Percentiles rank a stretch among this genome's conserved stretches.
Conservation (phyloP, 2,113 vertebrate species). For the Melanerpes aurifrons region DNA sequence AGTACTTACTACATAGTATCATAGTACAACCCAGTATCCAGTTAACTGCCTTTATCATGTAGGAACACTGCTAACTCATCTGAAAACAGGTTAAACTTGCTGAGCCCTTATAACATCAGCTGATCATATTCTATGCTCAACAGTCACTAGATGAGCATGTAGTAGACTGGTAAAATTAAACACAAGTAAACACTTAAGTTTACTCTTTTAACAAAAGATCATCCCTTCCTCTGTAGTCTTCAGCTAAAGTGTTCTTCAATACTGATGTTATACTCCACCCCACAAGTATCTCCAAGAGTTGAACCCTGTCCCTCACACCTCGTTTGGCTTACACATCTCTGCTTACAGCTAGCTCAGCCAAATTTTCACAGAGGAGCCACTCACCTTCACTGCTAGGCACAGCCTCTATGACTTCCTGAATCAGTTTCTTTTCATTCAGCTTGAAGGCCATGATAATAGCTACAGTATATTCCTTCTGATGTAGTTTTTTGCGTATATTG, state of each 20-base stretch:
- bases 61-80: background rate
- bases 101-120: background rate
- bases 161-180: background rate
- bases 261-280: too few species aligned
- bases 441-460: constrained; percentile 91
- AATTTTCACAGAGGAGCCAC: background rate
- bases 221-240: background rate
- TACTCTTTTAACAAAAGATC: background rate
- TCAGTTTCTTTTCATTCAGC: constrained; percentile 88
- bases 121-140: background rate
- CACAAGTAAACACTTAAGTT: background rate
- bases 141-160: background rate
- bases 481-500: constrained; percentile 81
- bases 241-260: background rate
- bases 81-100: background rate
- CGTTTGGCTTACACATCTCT: background rate
- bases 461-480: constrained; percentile 78
- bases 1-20: background rate
- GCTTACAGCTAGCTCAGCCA: background rate
- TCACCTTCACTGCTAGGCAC: constrained; percentile 88
- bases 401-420: constrained; percentile 87
- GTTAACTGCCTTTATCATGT: background rate
- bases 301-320: background rate
- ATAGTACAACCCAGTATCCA: background rate
- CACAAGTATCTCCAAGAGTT: background rate